Evolutionary conservation across 2,113 vertebrate genomes (phyloP), one percentile per base, ranked within the genome.

Genomic region (Mobula hypostoma): DNA sequence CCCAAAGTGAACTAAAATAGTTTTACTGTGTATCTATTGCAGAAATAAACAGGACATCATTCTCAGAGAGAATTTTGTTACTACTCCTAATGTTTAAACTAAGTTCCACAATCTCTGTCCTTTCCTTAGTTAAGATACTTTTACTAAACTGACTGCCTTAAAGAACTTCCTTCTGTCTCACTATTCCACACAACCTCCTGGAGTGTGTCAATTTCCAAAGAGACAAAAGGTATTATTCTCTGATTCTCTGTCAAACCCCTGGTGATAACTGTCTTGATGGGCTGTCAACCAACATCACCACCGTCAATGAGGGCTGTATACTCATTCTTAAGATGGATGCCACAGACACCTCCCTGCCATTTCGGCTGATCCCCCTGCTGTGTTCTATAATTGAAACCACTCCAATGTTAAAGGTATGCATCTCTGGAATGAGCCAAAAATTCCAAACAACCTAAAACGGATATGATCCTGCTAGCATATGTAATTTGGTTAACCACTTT

Each of bases 351-450:
- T 11, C 48, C 9, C 27, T 85, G 82, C 48, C 48, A 61, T 27
- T 85, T 61, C 27, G 58, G 24, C 48, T 58, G 56, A 61, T 24
- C 3, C 21, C 56, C 82, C 56, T 27, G 17, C 7, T 58, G 24
- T 61, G 21, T 61, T 61, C 56, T 27, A 12, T 58, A 48, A 58
- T 58, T 61, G 82, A 56, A 85, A 58, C 21, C 24, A 58, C 27
- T 29, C 1, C 1, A 85, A 58, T 58, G 40, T 85, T 85, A 56
- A 56, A 27, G 21, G 2, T 58, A 1, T 58, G 1, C 2, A 58
- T 83, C 40, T 83, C 56, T 85, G 82, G 82, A 85, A 58, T 61
- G 48, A 58, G 82, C 56, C 56, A 85, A 85, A 24, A 85, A 85
- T 58, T 0, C 80, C 21, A 19, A 1, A 58, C 11, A 58, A 11